These are phyloP conservation scores for Solenodon paradoxus DNA, from an alignment of 2,113 vertebrate genomes.

Conservation along the genomic window DNA sequence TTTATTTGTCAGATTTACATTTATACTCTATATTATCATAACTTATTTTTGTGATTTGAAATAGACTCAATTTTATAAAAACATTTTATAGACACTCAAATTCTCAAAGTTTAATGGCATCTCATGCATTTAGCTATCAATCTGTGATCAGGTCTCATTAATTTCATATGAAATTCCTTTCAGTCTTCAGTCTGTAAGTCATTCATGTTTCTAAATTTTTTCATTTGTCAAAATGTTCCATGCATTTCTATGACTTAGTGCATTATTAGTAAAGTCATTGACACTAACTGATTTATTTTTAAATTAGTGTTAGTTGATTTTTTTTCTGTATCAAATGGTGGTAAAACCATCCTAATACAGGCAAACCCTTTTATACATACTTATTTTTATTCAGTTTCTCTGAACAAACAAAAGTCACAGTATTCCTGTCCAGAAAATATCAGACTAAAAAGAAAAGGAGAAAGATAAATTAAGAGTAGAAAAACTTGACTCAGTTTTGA, in stretches of 20 bases:
- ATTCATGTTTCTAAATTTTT: background rate
- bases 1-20: background rate
- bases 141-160: background rate
- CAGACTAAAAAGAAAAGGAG: background rate
- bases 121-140: background rate
- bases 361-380: background rate
- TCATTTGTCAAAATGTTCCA: background rate
- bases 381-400: background rate
- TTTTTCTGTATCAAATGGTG: background rate
- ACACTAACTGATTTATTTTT: background rate
- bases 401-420: background rate
- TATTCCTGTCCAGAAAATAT: background rate
- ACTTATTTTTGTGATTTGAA: background rate
- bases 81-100: background rate
- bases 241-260: background rate
- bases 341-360: background rate
- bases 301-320: background rate
- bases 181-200: background rate
- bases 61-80: background rate
- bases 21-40: background rate
- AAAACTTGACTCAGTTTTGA: background rate
- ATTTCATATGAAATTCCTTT: constrained; percentile 8
- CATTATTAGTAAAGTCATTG: background rate
- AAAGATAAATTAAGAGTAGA: background rate
- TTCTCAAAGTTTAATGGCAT: background rate